phyloP scores from a whole-genome alignment of 1,140 invertebrate species.

The Scaptomyza montana region DNA sequence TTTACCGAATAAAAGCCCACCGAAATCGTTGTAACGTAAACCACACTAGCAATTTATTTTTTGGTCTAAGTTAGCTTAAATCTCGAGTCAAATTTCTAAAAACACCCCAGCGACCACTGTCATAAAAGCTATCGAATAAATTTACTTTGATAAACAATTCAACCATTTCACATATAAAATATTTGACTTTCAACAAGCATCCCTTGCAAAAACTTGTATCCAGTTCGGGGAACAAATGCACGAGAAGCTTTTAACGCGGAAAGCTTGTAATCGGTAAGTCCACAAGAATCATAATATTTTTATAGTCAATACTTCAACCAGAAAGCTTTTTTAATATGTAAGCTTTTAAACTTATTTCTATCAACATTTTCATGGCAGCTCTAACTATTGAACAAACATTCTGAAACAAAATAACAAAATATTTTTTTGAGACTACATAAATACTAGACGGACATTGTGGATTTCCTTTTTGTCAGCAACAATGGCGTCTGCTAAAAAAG shows the following conservation, averaged over 20 bases:
- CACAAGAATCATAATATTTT: not conserved
- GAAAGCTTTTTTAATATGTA: not conserved
- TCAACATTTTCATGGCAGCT: not conserved
- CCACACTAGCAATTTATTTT: too few relatives aligned
- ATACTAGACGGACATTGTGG: not conserved
- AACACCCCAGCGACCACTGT: too few relatives aligned
- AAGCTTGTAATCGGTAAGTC: conserved; percentile 2
- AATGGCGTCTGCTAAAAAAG: conserved; percentile 1
- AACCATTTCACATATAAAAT: not conserved
- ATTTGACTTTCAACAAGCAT: not conserved
- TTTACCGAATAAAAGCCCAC: too few relatives aligned
- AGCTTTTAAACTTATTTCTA: conserved; percentile 2
- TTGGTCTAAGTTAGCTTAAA: too few relatives aligned
- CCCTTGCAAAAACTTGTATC: not conserved
- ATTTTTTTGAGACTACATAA: not conserved
- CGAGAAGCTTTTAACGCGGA: not conserved
- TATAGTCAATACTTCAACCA: conserved; percentile 2
- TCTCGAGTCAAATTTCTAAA: too few relatives aligned
- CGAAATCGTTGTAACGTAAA: too few relatives aligned
- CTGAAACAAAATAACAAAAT: not conserved
- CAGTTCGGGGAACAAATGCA: not conserved
- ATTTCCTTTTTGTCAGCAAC: too few relatives aligned
- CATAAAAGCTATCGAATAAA: too few relatives aligned
- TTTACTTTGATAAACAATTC: too few relatives aligned
- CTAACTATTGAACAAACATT: conserved; percentile 47